phyloP scores from a whole-genome alignment of 2,797 vertebrate species.

The Distichodus sexfasciatus region DNA sequence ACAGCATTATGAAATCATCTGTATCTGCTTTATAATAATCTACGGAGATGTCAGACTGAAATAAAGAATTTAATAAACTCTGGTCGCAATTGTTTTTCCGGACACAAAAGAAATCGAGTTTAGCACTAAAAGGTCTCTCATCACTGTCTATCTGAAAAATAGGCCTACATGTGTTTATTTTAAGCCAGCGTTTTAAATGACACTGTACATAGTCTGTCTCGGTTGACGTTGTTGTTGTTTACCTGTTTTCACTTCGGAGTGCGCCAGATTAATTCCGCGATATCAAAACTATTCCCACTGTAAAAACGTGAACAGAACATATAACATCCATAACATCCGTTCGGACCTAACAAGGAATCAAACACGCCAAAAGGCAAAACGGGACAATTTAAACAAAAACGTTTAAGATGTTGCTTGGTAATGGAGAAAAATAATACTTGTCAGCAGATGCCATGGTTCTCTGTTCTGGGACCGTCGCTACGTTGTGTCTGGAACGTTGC shows the following conservation, averaged over 20 bases:
- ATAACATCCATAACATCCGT: background rate
- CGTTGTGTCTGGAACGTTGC: no score
- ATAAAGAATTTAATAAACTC: no score
- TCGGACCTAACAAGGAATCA: background rate
- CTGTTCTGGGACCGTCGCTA: background rate
- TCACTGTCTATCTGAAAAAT: no score
- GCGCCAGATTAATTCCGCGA: background rate
- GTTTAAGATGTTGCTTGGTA: background rate
- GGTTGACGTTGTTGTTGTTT: slow-evolving; percentile 26
- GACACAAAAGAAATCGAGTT: no score
- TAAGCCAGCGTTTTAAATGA: no score
- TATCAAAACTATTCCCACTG: background rate
- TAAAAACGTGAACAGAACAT: background rate
- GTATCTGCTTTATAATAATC: no score
- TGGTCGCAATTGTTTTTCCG: no score
- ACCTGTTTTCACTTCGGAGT: slow-evolving; percentile 32
- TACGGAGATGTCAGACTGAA: no score
- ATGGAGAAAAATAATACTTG: background rate
- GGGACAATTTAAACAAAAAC: background rate
- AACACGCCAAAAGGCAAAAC: background rate
- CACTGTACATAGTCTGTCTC: no score
- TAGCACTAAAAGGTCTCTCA: no score
- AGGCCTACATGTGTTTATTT: no score
- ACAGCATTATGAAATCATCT: no score
- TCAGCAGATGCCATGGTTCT: background rate